phyloP scores from a whole-genome alignment of 2,888 invertebrate species.

The Melanargia galathea region DNA sequence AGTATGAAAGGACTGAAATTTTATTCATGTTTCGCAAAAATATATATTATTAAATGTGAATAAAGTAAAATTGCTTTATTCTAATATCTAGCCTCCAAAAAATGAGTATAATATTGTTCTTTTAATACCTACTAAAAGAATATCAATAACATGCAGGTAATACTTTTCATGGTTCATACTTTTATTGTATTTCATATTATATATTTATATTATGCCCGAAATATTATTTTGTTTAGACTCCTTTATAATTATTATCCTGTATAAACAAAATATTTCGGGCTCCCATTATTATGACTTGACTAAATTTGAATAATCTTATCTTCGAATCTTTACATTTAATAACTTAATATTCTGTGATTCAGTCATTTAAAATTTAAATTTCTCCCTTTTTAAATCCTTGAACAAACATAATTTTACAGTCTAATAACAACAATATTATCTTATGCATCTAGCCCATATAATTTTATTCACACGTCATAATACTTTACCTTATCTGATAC shows the following conservation, averaged over 20 bases:
- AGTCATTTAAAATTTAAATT: constrained; percentile 11
- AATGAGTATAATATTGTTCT: too few species aligned
- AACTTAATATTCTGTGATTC: not conserved
- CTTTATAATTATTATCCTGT: too few species aligned
- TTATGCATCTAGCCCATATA: constrained; percentile 34
- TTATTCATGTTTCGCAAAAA: not conserved
- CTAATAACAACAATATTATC: constrained; percentile 36
- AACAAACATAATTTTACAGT: constrained; percentile 31
- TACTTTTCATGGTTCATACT: too few species aligned
- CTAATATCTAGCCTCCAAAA: too few species aligned
- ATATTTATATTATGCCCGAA: too few species aligned
- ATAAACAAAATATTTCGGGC: too few species aligned
- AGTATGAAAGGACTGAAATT: not conserved
- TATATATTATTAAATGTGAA: too few species aligned
- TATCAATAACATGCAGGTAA: too few species aligned
- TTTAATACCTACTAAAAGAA: too few species aligned
- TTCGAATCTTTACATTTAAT: not conserved
- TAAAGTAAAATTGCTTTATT: too few species aligned
- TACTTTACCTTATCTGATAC: constrained; percentile 60
- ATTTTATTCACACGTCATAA: constrained; percentile 66
- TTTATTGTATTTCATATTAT: too few species aligned
- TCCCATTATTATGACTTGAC: not conserved
- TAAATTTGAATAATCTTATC: not conserved
- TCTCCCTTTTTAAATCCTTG: not conserved
- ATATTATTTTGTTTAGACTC: too few species aligned